Conservation (phyloP, 2,888 invertebrate species). For the Nomada ferruginata region DNA sequence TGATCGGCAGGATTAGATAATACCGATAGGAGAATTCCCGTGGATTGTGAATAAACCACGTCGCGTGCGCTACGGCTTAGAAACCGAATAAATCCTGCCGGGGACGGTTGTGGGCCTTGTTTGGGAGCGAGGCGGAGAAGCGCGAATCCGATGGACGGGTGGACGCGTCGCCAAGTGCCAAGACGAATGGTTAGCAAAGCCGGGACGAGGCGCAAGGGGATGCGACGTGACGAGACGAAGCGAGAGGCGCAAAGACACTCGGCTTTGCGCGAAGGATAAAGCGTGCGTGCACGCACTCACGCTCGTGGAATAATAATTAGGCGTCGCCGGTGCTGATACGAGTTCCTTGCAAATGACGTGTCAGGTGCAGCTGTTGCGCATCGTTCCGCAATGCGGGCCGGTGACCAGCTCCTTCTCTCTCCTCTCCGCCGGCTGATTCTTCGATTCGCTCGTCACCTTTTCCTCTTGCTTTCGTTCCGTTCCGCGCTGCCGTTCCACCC, state of each 20-base stretch:
- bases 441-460: conserved; percentile 21
- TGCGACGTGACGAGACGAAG: conserved; percentile 52
- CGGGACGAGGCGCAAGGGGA: conserved; percentile 45
- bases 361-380: conserved; percentile 81
- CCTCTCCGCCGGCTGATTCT: conserved; percentile 35
- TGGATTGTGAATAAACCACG: conserved; percentile 63
- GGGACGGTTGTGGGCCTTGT: conserved; percentile 19
- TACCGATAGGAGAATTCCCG: conserved; percentile 47
- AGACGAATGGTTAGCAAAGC: conserved; percentile 25
- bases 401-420: conserved; percentile 58
- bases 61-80: conserved; percentile 53
- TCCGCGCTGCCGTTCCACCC: conserved; percentile 35
- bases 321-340: conserved; percentile 77
- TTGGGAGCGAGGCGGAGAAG: conserved; percentile 28
- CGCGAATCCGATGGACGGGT: conserved; percentile 31
- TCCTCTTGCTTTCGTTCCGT: conserved; percentile 9
- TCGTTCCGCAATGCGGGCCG: conserved; percentile 80
- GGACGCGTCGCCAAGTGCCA: conserved; percentile 24
- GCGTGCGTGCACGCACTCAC: conserved; percentile 65
- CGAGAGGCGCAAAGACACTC: conserved; percentile 24
- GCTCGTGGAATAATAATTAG: conserved; percentile 80
- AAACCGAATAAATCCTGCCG: conserved; percentile 51
- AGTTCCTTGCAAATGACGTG: conserved; percentile 81
- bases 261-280: conserved; percentile 53
- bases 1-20: conserved; percentile 58